phyloP scores from a whole-genome alignment of 2,888 invertebrate species.

The Geotrupes spiniger region DNA sequence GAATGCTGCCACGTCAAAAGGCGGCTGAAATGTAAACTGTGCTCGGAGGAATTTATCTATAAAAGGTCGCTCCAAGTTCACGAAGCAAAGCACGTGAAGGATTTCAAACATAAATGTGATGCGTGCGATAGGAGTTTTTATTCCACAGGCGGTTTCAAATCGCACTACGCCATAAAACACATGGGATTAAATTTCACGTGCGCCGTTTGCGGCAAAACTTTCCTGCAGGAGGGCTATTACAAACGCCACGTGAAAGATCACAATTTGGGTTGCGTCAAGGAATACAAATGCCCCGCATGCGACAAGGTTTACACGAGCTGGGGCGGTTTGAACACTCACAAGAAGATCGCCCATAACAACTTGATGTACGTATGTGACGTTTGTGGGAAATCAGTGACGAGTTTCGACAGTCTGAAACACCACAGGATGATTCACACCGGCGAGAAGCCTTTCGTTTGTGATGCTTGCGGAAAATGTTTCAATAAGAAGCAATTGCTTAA shows the following conservation, averaged over 20 bases:
- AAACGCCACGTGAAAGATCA: conserved; percentile 10
- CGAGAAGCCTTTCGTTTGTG: conserved; percentile 60
- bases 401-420: conserved; percentile 65
- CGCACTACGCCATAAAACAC: conserved; percentile 4
- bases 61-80: not conserved
- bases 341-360: not conserved
- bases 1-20: not conserved
- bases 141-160: not conserved
- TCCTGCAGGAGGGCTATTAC: conserved; percentile 9
- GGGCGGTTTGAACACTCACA: not conserved
- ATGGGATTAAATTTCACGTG: conserved; percentile 3
- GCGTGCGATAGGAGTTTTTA: conserved; percentile 31
- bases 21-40: not conserved
- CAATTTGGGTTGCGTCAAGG: not conserved
- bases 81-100: not conserved
- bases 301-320: not conserved
- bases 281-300: conserved; percentile 5
- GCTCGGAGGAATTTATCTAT: not conserved
- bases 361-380: conserved; percentile 17
- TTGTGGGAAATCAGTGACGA: conserved; percentile 44
- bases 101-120: conserved; percentile 29
- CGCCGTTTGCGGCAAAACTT: conserved; percentile 16
- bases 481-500: not conserved
- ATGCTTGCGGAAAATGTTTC: conserved; percentile 64
- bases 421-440: conserved; percentile 74